A percentile compares a stretch with the other conserved stretches of the same genome.
Conservation (phyloP, 2,113 vertebrate genomes). For the Odontesthes bonariensis region DNA sequence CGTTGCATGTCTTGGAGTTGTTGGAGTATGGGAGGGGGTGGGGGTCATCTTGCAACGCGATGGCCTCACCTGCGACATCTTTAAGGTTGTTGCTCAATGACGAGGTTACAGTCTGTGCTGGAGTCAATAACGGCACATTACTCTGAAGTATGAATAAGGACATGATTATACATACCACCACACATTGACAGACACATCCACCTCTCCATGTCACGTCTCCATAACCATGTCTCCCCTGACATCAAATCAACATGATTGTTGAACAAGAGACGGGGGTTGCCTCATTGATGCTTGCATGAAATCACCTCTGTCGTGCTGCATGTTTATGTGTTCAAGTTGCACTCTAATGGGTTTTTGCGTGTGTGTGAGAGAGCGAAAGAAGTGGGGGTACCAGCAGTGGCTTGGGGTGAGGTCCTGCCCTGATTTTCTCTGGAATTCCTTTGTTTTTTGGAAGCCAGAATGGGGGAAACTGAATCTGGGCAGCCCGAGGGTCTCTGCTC, state of each 20-base stretch:
- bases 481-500: slow-evolving; percentile 76
- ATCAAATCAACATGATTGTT: slow-evolving; percentile 68
- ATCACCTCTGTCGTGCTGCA: slow-evolving; percentile 56
- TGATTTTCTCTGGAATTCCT: slow-evolving; percentile 85
- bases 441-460: slow-evolving; percentile 82
- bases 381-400: slow-evolving; percentile 40
- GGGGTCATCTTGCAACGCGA: background rate
- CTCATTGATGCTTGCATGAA: slow-evolving; percentile 57
- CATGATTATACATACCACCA: slow-evolving; percentile 5
- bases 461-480: slow-evolving; percentile 79
- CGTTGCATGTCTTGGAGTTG: slow-evolving; percentile 35
- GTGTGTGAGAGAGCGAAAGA: slow-evolving; percentile 15
- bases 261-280: slow-evolving; percentile 58
- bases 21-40: background rate
- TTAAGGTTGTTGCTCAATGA: slow-evolving; percentile 38
- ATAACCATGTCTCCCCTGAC: slow-evolving; percentile 32
- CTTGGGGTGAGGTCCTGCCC: slow-evolving; percentile 80
- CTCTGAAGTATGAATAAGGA: slow-evolving; percentile 46
- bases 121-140: slow-evolving; percentile 23
- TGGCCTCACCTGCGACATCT: slow-evolving; percentile 21
- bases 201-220: slow-evolving; percentile 33
- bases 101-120: slow-evolving; percentile 22
- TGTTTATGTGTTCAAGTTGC: slow-evolving; percentile 19
- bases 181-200: background rate
- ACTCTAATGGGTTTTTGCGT: slow-evolving; percentile 29